Evolutionary conservation across 35 echinoderm and acorn worm species (phyloP).

Genomic region (Amphiura filiformis): DNA sequence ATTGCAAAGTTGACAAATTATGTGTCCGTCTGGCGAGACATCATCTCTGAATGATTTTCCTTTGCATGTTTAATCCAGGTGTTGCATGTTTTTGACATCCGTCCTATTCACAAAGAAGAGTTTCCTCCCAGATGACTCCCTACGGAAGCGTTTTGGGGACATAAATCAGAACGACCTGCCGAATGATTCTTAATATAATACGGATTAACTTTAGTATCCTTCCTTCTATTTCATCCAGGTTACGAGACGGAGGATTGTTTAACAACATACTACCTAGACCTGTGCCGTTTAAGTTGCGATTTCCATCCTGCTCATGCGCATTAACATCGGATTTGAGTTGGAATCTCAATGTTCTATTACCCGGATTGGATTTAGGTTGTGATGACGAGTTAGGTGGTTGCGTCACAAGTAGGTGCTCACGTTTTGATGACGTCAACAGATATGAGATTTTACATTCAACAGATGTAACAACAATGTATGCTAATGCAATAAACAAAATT

Average conservation of each 20-base stretch:
- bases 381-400: not conserved
- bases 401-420: slow-evolving; percentile 19
- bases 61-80: no score
- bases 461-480: slow-evolving; percentile 74
- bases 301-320: slow-evolving; percentile 76
- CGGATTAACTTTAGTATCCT: no score
- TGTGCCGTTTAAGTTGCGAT: slow-evolving; percentile 46
- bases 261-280: slow-evolving; percentile 39
- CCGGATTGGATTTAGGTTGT: slow-evolving; percentile 41
- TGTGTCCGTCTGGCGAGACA: no score
- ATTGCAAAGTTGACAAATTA: no score
- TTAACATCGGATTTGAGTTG: slow-evolving; percentile 20
- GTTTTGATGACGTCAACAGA: slow-evolving; percentile 47
- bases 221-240: slow-evolving; percentile 38
- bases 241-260: slow-evolving; percentile 93
- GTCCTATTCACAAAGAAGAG: no score
- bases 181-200: no score
- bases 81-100: no score
- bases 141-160: no score
- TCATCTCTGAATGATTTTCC: no score
- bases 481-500: slow-evolving; percentile 18
- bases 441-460: slow-evolving; percentile 63
- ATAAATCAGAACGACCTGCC: no score
- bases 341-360: slow-evolving; percentile 21
- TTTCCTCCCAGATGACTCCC: no score